A percentile compares a stretch with the other conserved stretches of the same genome.
phyloP scores from a whole-genome alignment of 2,797 vertebrate species.

The Acipenser oxyrinchus region DNA sequence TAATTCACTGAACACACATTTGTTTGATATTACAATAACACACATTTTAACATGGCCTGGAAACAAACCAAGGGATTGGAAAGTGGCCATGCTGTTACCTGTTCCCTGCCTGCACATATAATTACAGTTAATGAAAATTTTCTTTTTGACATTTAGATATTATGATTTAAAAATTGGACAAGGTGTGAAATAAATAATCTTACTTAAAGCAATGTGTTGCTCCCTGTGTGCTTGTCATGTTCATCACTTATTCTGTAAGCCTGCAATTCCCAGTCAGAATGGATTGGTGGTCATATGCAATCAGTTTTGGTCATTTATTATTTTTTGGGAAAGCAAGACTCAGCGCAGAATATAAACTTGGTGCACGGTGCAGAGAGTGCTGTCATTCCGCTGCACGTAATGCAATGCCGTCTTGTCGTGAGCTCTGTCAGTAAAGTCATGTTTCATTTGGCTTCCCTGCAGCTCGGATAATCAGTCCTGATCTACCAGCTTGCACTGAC shows the following conservation, averaged over 20 bases:
- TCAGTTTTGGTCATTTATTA: neutral
- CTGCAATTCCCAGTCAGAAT: no score
- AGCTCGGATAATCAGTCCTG: neutral
- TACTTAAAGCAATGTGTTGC: constrained; percentile 3
- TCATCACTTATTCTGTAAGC: neutral
- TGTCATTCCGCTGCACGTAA: no score
- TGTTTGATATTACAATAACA: no score
- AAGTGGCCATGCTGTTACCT: no score
- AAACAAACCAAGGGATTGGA: no score
- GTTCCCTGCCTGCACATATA: no score
- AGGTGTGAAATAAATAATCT: constrained; percentile 6
- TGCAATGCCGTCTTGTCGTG: no score
- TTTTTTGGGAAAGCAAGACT: neutral
- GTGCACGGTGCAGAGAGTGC: neutral
- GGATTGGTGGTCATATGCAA: neutral
- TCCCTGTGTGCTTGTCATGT: neutral
- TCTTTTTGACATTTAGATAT: no score
- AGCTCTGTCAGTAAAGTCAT: neutral
- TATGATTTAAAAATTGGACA: no score
- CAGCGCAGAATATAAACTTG: neutral
- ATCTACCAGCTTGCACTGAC: neutral
- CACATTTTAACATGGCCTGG: no score
- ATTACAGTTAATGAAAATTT: no score
- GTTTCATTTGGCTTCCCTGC: neutral
- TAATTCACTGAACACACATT: no score